Conservation (phyloP, 2,888 invertebrate genomes). For the Eupithecia centaureata region DNA sequence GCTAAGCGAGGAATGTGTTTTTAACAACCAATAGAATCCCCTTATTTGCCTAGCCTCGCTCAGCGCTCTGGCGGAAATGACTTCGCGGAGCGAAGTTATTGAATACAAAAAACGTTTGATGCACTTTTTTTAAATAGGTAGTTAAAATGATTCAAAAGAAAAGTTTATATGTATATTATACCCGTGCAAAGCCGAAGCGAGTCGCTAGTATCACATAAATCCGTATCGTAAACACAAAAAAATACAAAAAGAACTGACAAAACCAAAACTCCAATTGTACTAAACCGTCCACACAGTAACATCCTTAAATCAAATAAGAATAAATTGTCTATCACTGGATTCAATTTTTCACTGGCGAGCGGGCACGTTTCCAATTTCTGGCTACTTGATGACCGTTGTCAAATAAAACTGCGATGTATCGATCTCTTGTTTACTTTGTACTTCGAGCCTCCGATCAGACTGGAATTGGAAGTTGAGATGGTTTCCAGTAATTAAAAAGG, state of each 20-base stretch:
- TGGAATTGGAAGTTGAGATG: conserved; percentile 7
- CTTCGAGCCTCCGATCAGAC: conserved; percentile 12
- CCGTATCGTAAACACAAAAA: no score
- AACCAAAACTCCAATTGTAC: conserved; percentile 5
- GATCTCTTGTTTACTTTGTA: conserved; percentile 34
- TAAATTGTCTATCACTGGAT: conserved; percentile 43
- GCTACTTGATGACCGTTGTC: conserved; percentile 45
- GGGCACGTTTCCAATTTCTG: conserved; percentile 47
- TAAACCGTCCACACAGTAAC: not conserved
- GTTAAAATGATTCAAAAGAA: no score
- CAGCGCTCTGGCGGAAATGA: no score
- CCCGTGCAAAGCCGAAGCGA: no score
- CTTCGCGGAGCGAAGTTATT: no score
- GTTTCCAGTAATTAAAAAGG: conserved; percentile 9
- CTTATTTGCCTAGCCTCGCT: no score
- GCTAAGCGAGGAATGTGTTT: no score
- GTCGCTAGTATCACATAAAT: no score
- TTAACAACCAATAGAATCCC: no score
- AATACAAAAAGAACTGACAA: not conserved
- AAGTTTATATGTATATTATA: no score
- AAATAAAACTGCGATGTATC: conserved; percentile 36
- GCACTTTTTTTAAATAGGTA: no score
- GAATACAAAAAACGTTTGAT: no score
- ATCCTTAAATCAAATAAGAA: conserved; percentile 44
- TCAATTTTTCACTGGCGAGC: conserved; percentile 43